Conservation (phyloP, 2,113 vertebrate genomes). For the Hystrix cristata region DNA sequence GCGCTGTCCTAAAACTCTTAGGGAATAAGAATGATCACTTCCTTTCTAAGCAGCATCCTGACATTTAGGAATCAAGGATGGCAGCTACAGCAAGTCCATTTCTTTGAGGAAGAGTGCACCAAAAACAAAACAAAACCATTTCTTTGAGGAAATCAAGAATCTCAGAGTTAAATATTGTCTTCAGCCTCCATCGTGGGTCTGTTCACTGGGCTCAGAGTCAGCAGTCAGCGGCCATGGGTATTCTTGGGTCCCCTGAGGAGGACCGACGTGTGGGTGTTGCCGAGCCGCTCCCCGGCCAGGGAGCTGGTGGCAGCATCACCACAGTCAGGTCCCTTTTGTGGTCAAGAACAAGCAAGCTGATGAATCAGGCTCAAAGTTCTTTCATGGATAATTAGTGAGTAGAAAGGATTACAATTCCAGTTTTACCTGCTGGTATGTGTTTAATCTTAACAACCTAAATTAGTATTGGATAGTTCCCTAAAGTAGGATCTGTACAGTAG, state of each 20-base stretch:
- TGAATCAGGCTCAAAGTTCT: constrained; percentile 22
- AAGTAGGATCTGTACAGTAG: background rate
- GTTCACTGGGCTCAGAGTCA: background rate
- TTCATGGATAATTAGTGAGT: constrained; percentile 9
- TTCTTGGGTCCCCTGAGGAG: rapidly evolving
- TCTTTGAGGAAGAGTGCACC: too few relatives aligned
- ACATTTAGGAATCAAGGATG: background rate
- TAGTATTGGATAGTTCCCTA: background rate
- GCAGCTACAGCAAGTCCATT: background rate
- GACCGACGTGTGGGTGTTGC: background rate
- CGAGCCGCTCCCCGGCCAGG: background rate
- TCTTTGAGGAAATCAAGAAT: background rate
- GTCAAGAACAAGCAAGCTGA: background rate
- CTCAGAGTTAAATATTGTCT: background rate
- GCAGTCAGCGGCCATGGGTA: background rate
- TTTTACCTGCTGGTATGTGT: background rate
- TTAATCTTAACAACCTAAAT: background rate
- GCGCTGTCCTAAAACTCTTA: background rate
- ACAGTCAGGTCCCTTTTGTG: background rate
- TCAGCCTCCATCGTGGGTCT: background rate
- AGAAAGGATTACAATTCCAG: constrained; percentile 13
- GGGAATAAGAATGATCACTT: background rate
- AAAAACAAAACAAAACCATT: background rate
- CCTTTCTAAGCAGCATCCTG: background rate
- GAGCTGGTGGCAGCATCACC: rapidly evolving